Percentiles rank a stretch among this genome's conserved stretches.
These are phyloP conservation scores for Silurus asotus DNA, from an alignment of 2,113 vertebrate genomes.

Conservation along the genomic window DNA sequence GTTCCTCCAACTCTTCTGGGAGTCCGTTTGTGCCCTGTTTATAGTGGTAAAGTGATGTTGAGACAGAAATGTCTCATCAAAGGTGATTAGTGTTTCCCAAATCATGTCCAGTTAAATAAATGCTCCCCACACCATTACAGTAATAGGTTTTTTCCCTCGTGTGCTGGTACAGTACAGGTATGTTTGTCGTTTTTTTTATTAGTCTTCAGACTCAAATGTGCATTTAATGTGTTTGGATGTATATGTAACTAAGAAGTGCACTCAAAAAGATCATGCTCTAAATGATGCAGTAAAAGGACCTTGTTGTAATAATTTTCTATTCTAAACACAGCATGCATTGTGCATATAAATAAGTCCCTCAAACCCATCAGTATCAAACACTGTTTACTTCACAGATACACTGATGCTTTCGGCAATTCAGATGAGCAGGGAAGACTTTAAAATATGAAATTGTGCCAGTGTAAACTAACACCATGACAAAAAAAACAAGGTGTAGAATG, in stretches of 20 bases:
- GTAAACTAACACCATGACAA: not conserved
- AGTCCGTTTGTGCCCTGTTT: not conserved
- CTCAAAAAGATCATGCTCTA: constrained; percentile 9
- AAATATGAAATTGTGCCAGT: not conserved
- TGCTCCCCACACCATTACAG: not conserved
- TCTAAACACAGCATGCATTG: constrained; percentile 33
- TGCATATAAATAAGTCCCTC: constrained; percentile 45
- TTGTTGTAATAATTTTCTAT: constrained; percentile 42
- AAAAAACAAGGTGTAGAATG: not conserved
- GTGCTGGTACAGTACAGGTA: not conserved
- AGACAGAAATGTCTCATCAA: not conserved
- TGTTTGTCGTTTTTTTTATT: not conserved
- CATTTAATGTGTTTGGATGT: not conserved
- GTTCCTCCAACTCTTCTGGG: not conserved
- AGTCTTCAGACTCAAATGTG: not conserved
- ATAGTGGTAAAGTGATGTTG: not conserved
- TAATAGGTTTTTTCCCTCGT: not conserved
- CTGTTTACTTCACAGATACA: constrained; percentile 4
- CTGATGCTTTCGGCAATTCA: not conserved
- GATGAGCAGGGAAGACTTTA: not conserved
- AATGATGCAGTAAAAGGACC: constrained; percentile 36
- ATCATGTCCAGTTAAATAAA: not conserved
- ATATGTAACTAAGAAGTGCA: not conserved
- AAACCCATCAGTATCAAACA: constrained; percentile 17
- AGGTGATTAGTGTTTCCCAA: not conserved